These are phyloP conservation scores for Microplitis manilae DNA, from an alignment of 2,888 invertebrate species.

Conservation along the genomic window DNA sequence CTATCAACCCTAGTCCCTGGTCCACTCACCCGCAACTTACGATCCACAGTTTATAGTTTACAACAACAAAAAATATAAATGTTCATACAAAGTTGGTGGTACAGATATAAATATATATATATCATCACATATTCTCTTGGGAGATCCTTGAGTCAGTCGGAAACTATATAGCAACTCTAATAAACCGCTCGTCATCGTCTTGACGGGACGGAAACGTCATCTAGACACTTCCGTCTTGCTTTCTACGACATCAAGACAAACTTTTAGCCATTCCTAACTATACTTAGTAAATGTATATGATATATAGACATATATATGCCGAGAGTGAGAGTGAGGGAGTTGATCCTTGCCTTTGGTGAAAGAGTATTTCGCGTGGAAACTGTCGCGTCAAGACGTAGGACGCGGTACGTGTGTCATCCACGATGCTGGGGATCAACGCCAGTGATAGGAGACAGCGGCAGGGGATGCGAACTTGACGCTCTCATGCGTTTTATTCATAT, in stretches of 20 bases:
- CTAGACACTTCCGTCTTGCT: slow-evolving; percentile 35
- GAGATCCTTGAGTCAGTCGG: neutral
- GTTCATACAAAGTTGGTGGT: neutral
- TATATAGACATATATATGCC: neutral
- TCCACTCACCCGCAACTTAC: neutral
- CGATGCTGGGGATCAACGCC: slow-evolving; percentile 36
- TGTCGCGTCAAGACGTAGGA: slow-evolving; percentile 7
- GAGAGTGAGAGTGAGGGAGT: neutral
- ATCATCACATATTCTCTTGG: neutral
- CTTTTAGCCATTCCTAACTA: slow-evolving; percentile 23
- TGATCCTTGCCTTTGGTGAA: neutral
- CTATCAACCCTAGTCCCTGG: neutral
- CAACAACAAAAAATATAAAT: too few relatives aligned
- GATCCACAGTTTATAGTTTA: too few relatives aligned
- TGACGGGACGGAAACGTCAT: slow-evolving; percentile 35
- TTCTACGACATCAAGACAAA: slow-evolving; percentile 23
- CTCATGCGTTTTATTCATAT: slow-evolving; percentile 26
- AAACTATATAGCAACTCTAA: slow-evolving; percentile 29
- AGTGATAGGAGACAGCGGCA: neutral
- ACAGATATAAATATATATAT: neutral
- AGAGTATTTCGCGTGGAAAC: neutral
- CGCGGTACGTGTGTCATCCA: slow-evolving; percentile 37
- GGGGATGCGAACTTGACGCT: slow-evolving; percentile 23
- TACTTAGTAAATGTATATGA: neutral
- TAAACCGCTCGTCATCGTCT: slow-evolving; percentile 38